Evolutionary conservation across 2,888 invertebrate species (phyloP).

Genomic region (Drosophila siamana): DNA sequence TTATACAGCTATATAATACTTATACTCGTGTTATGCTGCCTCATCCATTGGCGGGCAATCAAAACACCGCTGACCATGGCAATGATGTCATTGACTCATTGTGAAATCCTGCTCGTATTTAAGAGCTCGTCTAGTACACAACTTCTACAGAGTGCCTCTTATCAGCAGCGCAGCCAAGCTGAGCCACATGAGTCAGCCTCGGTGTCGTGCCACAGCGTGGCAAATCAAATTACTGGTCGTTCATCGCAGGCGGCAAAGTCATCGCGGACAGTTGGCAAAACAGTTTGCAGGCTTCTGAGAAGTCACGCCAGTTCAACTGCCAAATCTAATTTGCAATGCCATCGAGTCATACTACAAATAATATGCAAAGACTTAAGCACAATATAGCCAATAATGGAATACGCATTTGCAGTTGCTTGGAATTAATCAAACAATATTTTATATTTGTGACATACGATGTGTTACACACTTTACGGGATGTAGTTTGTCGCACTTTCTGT

Average conservation of each 20-base stretch:
- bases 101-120: slow-evolving; percentile 53
- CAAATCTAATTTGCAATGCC: slow-evolving; percentile 34
- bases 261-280: background rate
- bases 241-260: slow-evolving; percentile 18
- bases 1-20: slow-evolving; percentile 5
- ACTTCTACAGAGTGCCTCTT: slow-evolving; percentile 2
- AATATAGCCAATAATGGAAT: too few relatives aligned
- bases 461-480: too few relatives aligned
- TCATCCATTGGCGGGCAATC: background rate
- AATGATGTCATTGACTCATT: slow-evolving; percentile 65
- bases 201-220: slow-evolving; percentile 29
- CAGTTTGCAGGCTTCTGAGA: slow-evolving; percentile 51
- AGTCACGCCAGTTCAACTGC: slow-evolving; percentile 25
- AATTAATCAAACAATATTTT: too few relatives aligned
- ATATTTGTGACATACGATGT: too few relatives aligned
- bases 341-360: slow-evolving; percentile 17
- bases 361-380: background rate
- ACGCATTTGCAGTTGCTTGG: too few relatives aligned
- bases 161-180: background rate
- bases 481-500: too few relatives aligned
- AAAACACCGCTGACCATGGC: slow-evolving; percentile 16
- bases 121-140: background rate
- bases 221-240: slow-evolving; percentile 62
- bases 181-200: slow-evolving; percentile 50
- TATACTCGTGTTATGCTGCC: background rate